A percentile compares a stretch with the other conserved stretches of the same genome.
These are phyloP conservation scores for Zoanthus sansibaricus DNA, from an alignment of 92 coral and sea anemone species.

Conservation along the genomic window DNA sequence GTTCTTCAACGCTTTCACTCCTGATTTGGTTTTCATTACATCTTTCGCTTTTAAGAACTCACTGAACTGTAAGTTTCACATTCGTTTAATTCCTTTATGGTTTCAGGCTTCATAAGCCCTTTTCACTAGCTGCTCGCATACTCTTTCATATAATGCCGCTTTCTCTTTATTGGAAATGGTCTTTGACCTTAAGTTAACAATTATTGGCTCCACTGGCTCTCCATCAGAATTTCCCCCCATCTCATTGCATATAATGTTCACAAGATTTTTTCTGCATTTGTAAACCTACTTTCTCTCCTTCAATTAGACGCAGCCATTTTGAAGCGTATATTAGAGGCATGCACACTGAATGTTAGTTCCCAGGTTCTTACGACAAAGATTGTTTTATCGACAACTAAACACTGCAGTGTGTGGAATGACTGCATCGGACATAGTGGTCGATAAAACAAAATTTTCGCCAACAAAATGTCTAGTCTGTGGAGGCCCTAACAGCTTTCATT, in stretches of 20 bases:
- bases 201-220: constrained; percentile 37
- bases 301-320: not conserved
- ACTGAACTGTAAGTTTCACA: constrained; percentile 43
- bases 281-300: constrained; percentile 34
- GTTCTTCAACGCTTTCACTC: constrained; percentile 18
- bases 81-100: constrained; percentile 39
- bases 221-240: constrained; percentile 29
- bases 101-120: constrained; percentile 29
- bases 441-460: too few relatives aligned
- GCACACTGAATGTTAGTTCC: too few relatives aligned
- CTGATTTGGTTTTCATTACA: constrained; percentile 28
- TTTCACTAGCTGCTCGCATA: constrained; percentile 19
- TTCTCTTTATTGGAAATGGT: constrained; percentile 53
- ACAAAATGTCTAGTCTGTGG: too few relatives aligned
- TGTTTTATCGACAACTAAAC: too few relatives aligned
- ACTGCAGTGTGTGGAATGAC: too few relatives aligned
- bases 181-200: constrained; percentile 45
- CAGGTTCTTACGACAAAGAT: too few relatives aligned
- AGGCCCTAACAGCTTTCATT: not conserved
- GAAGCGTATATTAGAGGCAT: not conserved
- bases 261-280: constrained; percentile 46
- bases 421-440: not conserved
- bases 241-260: constrained; percentile 45
- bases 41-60: constrained; percentile 50
- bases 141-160: constrained; percentile 23